Percentiles rank a stretch among this genome's conserved stretches.
Evolutionary conservation across 2,113 vertebrate genomes (phyloP).

Genomic region (Epinephelus moara): DNA sequence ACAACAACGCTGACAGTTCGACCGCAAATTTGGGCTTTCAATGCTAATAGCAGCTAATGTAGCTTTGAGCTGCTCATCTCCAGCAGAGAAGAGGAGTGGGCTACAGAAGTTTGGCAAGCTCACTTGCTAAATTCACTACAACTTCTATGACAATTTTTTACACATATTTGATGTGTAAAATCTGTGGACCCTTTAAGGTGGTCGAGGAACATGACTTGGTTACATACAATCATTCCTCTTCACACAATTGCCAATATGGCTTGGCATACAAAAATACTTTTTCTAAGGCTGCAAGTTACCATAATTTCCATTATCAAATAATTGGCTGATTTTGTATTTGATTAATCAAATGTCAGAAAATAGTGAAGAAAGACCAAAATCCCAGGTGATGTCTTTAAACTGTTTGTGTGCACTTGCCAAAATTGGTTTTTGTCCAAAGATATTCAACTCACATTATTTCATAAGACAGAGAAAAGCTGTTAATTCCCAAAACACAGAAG

Average conservation of each 20-base stretch:
- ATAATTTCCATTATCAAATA: not conserved
- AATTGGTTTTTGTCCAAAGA: no score
- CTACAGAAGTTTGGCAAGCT: not conserved
- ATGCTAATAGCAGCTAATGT: not conserved
- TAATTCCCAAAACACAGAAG: not conserved
- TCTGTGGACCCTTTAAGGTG: not conserved
- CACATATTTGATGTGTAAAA: not conserved
- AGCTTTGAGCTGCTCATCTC: not conserved
- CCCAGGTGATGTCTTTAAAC: not conserved
- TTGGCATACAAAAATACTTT: not conserved
- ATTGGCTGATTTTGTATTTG: not conserved
- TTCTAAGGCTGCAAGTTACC: not conserved
- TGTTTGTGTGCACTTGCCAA: not conserved
- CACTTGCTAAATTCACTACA: no score
- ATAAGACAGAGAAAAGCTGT: not conserved
- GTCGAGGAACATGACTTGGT: not conserved
- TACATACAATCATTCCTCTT: not conserved
- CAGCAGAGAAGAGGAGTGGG: not conserved
- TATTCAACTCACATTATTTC: no score
- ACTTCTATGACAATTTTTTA: not conserved
- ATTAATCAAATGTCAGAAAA: not conserved
- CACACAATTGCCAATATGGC: not conserved
- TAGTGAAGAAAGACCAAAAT: not conserved
- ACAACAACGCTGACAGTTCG: not conserved
- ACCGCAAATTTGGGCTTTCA: not conserved